Base-by-base conservation (phyloP, 2,888 invertebrate genomes). In the Tetrapedia diversipes region DNA sequence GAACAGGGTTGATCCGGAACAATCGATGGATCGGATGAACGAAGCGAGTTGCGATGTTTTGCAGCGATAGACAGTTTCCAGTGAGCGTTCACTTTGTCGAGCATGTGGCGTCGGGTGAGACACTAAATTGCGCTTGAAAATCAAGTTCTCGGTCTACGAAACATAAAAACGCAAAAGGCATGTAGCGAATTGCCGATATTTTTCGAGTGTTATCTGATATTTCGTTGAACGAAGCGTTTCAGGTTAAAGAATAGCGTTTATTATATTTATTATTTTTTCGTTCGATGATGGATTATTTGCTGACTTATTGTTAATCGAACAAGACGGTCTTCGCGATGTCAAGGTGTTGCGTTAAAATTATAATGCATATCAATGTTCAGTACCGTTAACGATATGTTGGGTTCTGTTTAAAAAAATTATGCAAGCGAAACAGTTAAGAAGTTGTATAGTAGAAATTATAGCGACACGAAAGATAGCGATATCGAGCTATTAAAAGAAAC, bases 11-110 rank as follows among this genome's bases (percentile, higher is more conserved):
- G 41, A n/a, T n/a, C 14, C 34, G 29, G 14, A 16, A 53, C 29
- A n/a, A n/a, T n/a, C 22, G 22, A 45, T 10, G 56, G 61, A 41
- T 49, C 39, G 19, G 54, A 45, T 56, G 65, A 66, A 56, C 45
- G 57, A 79, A 68, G 72, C 56, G 60, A 68, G 49, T 68, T 51
- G 61, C 54, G 61, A 61, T 72, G 57, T 56, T n/a, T 63, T 66
- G 57, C 66, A 72, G 66, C 67, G 49, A 72, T 59, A 41, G 67
- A 67, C 27, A 43, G 51, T 32, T 41, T 63, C 59, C 59, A 41
- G 49, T 53, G 45, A 70, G 69, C 63, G 63, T 22, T 69, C 47
- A 34, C 41, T 54, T n/a, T 57, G 22, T 34, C 49, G 63, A 54
- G 49, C 65, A 66, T 49, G 60, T 16, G 56, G n/a, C 34, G n/a